These are phyloP conservation scores for Enoplosus armatus DNA, from an alignment of 2,797 vertebrate species.

Conservation along the genomic window DNA sequence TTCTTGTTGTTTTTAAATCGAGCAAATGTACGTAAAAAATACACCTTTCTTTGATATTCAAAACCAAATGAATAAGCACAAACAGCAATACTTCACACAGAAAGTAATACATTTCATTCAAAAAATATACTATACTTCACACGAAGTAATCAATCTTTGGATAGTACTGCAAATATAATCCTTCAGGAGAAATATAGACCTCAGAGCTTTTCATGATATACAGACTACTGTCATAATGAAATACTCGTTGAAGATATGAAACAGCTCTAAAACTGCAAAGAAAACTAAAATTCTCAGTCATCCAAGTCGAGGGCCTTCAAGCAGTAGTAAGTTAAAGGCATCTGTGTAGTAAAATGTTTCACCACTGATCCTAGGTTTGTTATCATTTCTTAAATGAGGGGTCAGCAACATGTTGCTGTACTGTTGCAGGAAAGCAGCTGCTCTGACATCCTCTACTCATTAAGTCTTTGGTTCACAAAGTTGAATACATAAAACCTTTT, in stretches of 20 bases:
- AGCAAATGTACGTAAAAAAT: constrained; percentile 50
- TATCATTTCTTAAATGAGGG: not conserved
- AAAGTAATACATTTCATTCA: constrained; percentile 43
- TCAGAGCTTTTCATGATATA: not conserved
- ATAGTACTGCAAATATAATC: constrained; percentile 38
- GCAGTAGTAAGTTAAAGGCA: constrained; percentile 38
- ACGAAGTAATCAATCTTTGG: constrained; percentile 32
- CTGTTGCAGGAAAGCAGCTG: constrained; percentile 8
- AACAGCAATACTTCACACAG: constrained; percentile 36
- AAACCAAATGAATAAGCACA: constrained; percentile 24
- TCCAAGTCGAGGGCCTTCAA: constrained; percentile 4
- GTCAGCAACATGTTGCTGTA: not conserved
- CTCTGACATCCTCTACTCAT: constrained; percentile 8
- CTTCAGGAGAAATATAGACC: constrained; percentile 8
- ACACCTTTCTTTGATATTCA: constrained; percentile 36
- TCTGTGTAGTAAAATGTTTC: constrained; percentile 10
- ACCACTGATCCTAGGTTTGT: not conserved
- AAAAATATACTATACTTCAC: constrained; percentile 51
- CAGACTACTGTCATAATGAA: not conserved
- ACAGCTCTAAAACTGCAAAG: constrained; percentile 22
- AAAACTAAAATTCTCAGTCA: constrained; percentile 16
- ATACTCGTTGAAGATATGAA: constrained; percentile 23
- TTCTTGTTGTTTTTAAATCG: constrained; percentile 14
- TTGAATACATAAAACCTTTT: constrained; percentile 29
- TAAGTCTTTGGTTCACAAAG: constrained; percentile 13